Percentiles rank a stretch among this genome's conserved stretches.
phyloP scores from a whole-genome alignment of 2,113 vertebrate genomes.

The Anolis carolinensis region DNA sequence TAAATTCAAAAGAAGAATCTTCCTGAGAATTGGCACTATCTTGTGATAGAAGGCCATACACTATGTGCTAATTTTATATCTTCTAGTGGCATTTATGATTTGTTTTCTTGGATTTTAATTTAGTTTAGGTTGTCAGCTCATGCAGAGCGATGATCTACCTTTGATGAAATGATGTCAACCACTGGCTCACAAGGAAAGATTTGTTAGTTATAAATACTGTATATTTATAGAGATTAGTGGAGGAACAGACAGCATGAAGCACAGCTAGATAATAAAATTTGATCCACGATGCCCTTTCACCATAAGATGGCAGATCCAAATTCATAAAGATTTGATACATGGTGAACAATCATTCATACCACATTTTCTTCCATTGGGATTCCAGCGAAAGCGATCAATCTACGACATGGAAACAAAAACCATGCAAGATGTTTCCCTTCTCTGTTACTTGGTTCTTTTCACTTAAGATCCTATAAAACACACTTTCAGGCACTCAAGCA shows the following conservation, averaged over 20 bases:
- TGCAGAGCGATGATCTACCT: slow-evolving; percentile 33
- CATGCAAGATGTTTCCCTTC: slow-evolving; percentile 39
- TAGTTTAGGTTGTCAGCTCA: slow-evolving; percentile 45
- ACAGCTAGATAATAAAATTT: slow-evolving; percentile 46
- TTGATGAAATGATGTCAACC: slow-evolving; percentile 54
- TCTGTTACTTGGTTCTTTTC: slow-evolving; percentile 54
- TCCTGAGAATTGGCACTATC: slow-evolving; percentile 50
- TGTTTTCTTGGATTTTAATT: slow-evolving; percentile 60
- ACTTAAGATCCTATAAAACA: slow-evolving; percentile 62
- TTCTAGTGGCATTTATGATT: slow-evolving; percentile 48
- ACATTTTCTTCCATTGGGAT: slow-evolving; percentile 24
- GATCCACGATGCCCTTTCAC: slow-evolving; percentile 51
- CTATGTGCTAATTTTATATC: slow-evolving; percentile 33
- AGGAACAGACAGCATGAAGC: slow-evolving; percentile 18
- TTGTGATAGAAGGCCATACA: slow-evolving; percentile 27
- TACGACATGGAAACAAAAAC: slow-evolving; percentile 38
- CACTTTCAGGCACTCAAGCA: slow-evolving; percentile 71
- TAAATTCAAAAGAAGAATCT: slow-evolving; percentile 48
- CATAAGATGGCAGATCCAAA: slow-evolving; percentile 6
- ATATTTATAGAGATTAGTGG: slow-evolving; percentile 68
- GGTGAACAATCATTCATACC: slow-evolving; percentile 7
- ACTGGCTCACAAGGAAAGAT: slow-evolving; percentile 31
- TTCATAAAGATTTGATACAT: slow-evolving; percentile 23
- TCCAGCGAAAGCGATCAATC: slow-evolving; percentile 11
- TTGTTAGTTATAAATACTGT: slow-evolving; percentile 56